Base-by-base conservation (phyloP, 2,797 vertebrate genomes). In the Ceryle rudis region DNA sequence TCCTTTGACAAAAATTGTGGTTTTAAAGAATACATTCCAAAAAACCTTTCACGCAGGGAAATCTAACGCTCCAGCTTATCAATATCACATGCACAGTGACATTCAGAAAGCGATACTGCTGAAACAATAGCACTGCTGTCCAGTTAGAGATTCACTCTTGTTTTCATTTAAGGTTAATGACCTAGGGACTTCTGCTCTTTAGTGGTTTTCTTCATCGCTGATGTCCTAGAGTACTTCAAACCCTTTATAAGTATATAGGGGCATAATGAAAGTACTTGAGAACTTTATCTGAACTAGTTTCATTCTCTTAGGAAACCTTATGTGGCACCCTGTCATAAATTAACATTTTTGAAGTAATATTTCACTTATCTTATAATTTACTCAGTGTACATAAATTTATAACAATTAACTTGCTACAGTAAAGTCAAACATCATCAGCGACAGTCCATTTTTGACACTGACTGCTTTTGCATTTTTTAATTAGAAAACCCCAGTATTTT, bases 191-290 rank as follows among this genome's bases (percentile, higher is more conserved):
- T 20, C 61, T 44, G 29, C 39, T 42, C 29, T 44, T 44, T 5
- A n/a, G 31, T n/a, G 21, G 10, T 44, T 64, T 65, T 44, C 41
- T 44, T 44, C 62, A 44, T n/a, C 21, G 29, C 29, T 26, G 14
- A 58, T 1, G 2, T 41, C 22, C 67, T 46, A 44, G 20, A 51
- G 41, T 6, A 29, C 35, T 39, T 74, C 44, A 83, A 89, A 78
- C 2, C 25, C n/a, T 70, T 85, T 2, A 6, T 52, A 44, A 3
- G 21, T 19, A 42, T 2, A 44, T 0, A 69, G 20, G 47, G 13
- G 17, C 18, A 44, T 13, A 70, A 67, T 6, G 14, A 16, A 20
- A 44, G 52, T 33, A 74, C 19, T 29, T 31, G 2, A 91, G 19
- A 82, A 12, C 22, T 31, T 41, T 39, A 31, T 37, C 52, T 58